Base-by-base conservation (phyloP, 53 echinoderm and acorn worm species). In the Holothuria scabra region DNA sequence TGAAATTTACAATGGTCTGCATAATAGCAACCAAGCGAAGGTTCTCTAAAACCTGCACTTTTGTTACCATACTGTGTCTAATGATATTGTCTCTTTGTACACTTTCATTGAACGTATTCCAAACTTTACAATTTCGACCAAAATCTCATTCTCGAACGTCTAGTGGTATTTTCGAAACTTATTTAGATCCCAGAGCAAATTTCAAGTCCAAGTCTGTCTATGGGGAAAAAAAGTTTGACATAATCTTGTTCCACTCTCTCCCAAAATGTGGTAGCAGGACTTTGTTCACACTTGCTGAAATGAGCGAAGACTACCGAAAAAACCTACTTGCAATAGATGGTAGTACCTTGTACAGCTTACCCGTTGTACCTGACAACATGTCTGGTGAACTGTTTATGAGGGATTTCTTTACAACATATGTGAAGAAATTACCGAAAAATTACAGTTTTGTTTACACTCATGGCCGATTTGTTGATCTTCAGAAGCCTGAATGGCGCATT, bases 251-350 rank as follows among this genome's bases (percentile, higher is more conserved):
- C 25, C 20, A 57, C 56, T 58, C 78, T 25, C 58, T 78, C 28
- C 78, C 78, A 19, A 78, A 78, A 57, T 78, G 78, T 21, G 78
- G 78, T 30, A 56, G 55, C 29, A 56, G 78, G 52, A 78, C 78
- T 14, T 32, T 78, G 5, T 29, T 78, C 28, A 32, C 78, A 25
- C 25, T 78, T 21, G 78, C 31, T 3, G 25, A 7, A 21, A 10
- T 13, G 31, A 78, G 25, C 24, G 57, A 78, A 26, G 78, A 52
- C 28, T 30, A 59, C 52, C 46, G 29, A 8, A 28, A 26, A 26
- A 59, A 32, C 31, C 18, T 25, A 14, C 1, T 78, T 28, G 30
- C 78, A 14, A 56, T 78, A 10, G 58, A 78, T 4, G 58, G 29
- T 28, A 78, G 29, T 28, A 78, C 18, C 78, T 19, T 78, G 20